Conservation (phyloP, 2,113 vertebrate genomes). For the Colistium nudipinnis region DNA sequence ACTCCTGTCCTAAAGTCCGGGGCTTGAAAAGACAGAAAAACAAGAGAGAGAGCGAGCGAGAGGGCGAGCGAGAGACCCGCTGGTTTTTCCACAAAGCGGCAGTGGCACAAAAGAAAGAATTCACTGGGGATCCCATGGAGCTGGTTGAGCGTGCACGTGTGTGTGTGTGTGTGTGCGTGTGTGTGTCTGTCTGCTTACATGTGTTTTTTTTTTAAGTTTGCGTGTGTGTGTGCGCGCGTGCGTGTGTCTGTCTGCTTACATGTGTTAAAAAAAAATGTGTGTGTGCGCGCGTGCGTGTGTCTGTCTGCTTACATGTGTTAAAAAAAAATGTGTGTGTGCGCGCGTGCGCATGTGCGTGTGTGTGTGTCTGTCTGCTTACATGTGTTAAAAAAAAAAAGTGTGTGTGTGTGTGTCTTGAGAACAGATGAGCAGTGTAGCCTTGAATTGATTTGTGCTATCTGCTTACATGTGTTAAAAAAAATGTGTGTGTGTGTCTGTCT, state of each 20-base stretch:
- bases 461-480: too few relatives aligned
- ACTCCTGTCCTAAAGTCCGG: slow-evolving; percentile 48
- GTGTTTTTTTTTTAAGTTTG: too few relatives aligned
- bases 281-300: not conserved
- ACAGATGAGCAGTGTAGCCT: slow-evolving; percentile 15
- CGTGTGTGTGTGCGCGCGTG: slow-evolving; percentile 11
- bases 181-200: slow-evolving; percentile 15
- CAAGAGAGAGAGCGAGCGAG: not conserved
- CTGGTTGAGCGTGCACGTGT: slow-evolving; percentile 32
- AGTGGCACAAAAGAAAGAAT: slow-evolving; percentile 64
- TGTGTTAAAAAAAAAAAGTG: too few relatives aligned
- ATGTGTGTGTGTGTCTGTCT: not conserved
- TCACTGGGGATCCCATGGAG: slow-evolving; percentile 31
- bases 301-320: slow-evolving; percentile 3
- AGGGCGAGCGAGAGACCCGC: too few relatives aligned
- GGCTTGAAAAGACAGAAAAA: slow-evolving; percentile 29
- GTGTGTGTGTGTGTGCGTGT: not conserved
- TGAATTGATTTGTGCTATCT: slow-evolving; percentile 39
- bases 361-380: not conserved
- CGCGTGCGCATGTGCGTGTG: slow-evolving; percentile 9
- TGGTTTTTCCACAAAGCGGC: slow-evolving; percentile 30
- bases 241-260: too few relatives aligned
- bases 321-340: not conserved
- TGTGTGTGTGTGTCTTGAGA: slow-evolving; percentile 10
- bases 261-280: too few relatives aligned